Evolutionary conservation across 1,140 invertebrate species (phyloP), one percentile per base, ranked within the genome.

Genomic region (Helicorthomorpha holstii): DNA sequence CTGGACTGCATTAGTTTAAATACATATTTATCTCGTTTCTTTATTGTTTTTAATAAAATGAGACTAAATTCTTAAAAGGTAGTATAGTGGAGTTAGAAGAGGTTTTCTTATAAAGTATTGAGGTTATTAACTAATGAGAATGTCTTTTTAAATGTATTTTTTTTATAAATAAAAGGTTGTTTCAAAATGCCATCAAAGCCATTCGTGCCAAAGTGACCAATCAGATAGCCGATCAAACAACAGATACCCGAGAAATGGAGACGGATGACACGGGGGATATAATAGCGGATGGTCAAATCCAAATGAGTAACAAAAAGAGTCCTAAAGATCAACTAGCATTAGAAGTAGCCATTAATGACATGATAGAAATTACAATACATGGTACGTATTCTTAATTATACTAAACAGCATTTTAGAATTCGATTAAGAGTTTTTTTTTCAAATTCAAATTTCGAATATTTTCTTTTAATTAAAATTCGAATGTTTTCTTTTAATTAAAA

Each of bases 281-380:
- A 58, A 72, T 88, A 54, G 82, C 81, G 49, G 85, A 90, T 69
- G 83, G 83, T 26, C 78, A 87, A 54, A 76, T 87, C 53, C 84
- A 52, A 27, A 60, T 48, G 41, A 53, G 82, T 66, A 83, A 85
- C 59, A 87, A 86, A 64, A 90, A 89, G 66, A 80, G 81, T 57
- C 73, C 75, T 10, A 85, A 86, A 71, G 83, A 85, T 55, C 59
- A 62, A 25, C 74, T 73, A 53, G 82, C 86, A 66, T 74, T 89
- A 49, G 87, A 90, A 71, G 83, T 90, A 26, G 88, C 57, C 21
- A 46, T 89, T 58, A 83, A 85, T 7, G 85, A 89, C 65, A 85
- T 85, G 44, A 85, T 89, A 81, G 85, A 90, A 68, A 85, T 89
- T 61, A 86, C 83, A 2, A 87, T 89, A 71, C 84, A 87, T 66